Evolutionary conservation across 2,888 invertebrate genomes (phyloP).

Genomic region (Lasioglossum leucozonium): DNA sequence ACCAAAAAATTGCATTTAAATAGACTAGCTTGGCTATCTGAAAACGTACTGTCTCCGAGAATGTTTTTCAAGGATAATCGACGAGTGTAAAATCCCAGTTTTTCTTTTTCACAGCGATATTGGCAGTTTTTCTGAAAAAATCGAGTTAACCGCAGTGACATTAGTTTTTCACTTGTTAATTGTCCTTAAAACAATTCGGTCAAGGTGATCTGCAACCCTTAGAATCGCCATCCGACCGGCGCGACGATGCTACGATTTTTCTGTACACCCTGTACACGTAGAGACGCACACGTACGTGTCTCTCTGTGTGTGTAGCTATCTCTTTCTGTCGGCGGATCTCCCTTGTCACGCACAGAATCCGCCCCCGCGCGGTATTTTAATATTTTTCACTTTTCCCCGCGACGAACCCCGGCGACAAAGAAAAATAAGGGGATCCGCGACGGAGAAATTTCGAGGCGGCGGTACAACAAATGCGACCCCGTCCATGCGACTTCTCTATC

Average conservation of each 20-base stretch:
- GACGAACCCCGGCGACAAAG: constrained; percentile 25
- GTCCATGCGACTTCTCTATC: background rate
- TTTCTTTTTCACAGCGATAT: too few relatives aligned
- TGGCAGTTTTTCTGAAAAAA: background rate
- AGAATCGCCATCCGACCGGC: background rate
- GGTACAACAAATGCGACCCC: constrained; percentile 28
- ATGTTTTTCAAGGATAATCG: background rate
- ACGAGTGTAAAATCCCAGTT: background rate
- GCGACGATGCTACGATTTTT: background rate
- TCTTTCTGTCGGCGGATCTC: background rate
- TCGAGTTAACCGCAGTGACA: too few relatives aligned
- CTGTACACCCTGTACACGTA: background rate
- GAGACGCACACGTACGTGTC: background rate
- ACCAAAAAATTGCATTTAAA: background rate
- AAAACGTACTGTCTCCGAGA: background rate
- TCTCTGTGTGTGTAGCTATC: background rate
- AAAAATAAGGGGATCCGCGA: constrained; percentile 37
- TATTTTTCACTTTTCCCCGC: constrained; percentile 34
- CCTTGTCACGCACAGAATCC: constrained; percentile 22
- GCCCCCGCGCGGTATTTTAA: constrained; percentile 33
- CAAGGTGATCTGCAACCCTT: background rate
- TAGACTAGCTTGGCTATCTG: background rate
- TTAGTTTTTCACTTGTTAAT: background rate
- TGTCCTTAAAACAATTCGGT: background rate
- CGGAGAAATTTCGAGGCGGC: constrained; percentile 27